These are phyloP conservation scores for Pterocles burchelli DNA, from an alignment of 2,113 vertebrate genomes.

Conservation along the genomic window DNA sequence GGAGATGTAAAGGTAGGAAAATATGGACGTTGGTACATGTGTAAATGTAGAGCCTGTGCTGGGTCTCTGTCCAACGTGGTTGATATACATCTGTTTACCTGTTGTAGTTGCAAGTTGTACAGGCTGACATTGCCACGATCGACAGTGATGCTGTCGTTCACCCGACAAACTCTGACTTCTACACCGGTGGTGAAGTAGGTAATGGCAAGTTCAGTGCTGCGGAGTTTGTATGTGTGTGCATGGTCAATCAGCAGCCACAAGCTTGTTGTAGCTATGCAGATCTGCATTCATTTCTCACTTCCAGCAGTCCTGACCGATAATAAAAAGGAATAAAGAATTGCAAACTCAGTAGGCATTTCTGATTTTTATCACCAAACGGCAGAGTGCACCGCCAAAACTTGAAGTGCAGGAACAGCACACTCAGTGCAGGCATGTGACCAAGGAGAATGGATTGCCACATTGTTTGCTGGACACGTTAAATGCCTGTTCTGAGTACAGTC, in stretches of 20 bases:
- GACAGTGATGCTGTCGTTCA: conserved; percentile 99
- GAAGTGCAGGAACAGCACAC: background rate
- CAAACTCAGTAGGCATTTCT: background rate
- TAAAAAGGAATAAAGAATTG: background rate
- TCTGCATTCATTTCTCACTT: conserved; percentile 81
- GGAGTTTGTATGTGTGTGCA: conserved; percentile 82
- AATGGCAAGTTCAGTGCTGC: conserved; percentile 89
- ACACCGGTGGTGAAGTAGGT: conserved; percentile 99
- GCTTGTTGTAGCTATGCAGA: conserved; percentile 81
- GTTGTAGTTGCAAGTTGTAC: conserved; percentile 99
- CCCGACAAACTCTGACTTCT: conserved; percentile 98
- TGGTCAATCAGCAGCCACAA: conserved; percentile 80
- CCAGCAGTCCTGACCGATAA: conserved; percentile 75
- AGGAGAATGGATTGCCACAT: accelerated
- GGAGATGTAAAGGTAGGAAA: conserved; percentile 79
- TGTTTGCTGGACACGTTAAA: background rate
- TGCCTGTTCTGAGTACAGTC: background rate
- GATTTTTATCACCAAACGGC: background rate
- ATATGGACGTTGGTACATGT: conserved; percentile 79
- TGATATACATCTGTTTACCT: conserved; percentile 94
- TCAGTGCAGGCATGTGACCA: background rate
- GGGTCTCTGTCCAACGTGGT: conserved; percentile 84
- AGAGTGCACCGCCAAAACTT: background rate
- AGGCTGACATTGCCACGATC: conserved; percentile 98
- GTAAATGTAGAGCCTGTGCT: conserved; percentile 82